Percentiles rank a stretch among this genome's conserved stretches.
These are phyloP conservation scores for Palaemon carinicauda DNA, from an alignment of 1,140 invertebrate genomes.

Conservation along the genomic window DNA sequence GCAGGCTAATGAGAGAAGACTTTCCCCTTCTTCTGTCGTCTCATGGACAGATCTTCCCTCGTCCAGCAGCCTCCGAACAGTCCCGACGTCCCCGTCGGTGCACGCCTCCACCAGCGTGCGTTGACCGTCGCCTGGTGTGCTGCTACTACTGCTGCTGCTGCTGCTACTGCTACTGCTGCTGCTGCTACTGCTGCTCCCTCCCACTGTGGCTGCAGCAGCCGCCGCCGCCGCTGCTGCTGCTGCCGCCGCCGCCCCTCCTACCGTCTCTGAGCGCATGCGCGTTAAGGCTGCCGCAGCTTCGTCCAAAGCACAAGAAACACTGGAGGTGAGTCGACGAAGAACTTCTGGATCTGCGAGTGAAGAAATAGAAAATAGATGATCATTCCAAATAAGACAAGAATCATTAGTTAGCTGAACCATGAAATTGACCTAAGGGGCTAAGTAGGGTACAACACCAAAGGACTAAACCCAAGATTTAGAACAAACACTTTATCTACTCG, in stretches of 20 bases:
- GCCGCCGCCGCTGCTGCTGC: constrained; percentile 40
- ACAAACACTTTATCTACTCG: no score
- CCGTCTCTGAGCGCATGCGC: constrained; percentile 87
- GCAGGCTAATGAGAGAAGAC: constrained; percentile 88
- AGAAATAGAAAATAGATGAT: no score
- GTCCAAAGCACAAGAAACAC: constrained; percentile 89
- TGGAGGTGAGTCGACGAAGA: constrained; percentile 64
- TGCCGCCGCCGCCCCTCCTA: constrained; percentile 60
- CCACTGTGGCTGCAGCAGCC: constrained; percentile 53
- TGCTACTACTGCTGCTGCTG: constrained; percentile 56
- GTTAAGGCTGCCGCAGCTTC: constrained; percentile 94
- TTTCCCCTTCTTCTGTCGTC: constrained; percentile 92
- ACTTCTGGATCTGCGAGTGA: constrained; percentile 67
- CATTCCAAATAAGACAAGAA: no score
- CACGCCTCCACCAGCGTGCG: constrained; percentile 81
- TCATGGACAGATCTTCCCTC: constrained; percentile 89
- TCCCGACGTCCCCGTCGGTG: constrained; percentile 89
- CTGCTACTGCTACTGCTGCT: constrained; percentile 50
- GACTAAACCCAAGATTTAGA: no score
- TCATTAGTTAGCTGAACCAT: no score
- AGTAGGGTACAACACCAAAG: no score
- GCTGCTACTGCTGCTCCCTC: constrained; percentile 58
- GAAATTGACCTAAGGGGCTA: no score
- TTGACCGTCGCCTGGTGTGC: constrained; percentile 61
- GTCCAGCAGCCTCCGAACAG: constrained; percentile 80